Base-by-base conservation (phyloP, 2,888 invertebrate genomes). In the Sarcophaga subvicina region DNA sequence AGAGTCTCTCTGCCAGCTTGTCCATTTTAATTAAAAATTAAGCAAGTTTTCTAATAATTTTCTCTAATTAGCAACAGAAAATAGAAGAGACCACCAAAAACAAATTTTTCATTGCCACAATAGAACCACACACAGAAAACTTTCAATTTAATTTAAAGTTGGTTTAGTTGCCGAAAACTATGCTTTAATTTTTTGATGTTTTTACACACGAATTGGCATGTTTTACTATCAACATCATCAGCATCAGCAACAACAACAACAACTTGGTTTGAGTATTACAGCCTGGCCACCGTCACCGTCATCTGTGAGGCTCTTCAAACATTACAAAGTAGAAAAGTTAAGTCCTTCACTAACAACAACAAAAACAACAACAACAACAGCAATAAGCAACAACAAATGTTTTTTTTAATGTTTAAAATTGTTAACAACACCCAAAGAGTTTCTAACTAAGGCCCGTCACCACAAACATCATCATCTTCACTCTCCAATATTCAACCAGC, bases 161-260 rank as follows among this genome's bases (percentile, higher is more conserved):
- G 20, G 45, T 72, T 45, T 66, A 25, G 27, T 37, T 62, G 85
- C 81, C 81, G 78, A 81, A 85, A 81, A 78, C 81, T 81, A 73
- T 72, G 77, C 49, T 67, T 47, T 67, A 73, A 63, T 81, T 85
- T 85, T 75, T 37, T 73, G n/a, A 84, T 72, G 69, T 80, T 84
- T 69, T 73, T 69, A 73, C 70, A 80, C 80, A 64, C 71, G 84
- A 84, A 70, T 80, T 59, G 70, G n/a, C 54, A 59, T 8, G 70
- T 67, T 79, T 73, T 59, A 80, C 60, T 67, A 80, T 63, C 49
- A 79, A 25, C 63, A 45, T 70, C 70, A 45, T 49, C 45, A 25
- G 22, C 25, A 72, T 66, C 67, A 25, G 11, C 14, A 67, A 45
- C 22, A 22, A 4, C 37, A 37, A 37, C 8, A 37, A 37, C 37